A percentile compares a stretch with the other conserved stretches of the same genome.
phyloP scores from a whole-genome alignment of 2,113 vertebrate species.

The Zosterops japonicus region DNA sequence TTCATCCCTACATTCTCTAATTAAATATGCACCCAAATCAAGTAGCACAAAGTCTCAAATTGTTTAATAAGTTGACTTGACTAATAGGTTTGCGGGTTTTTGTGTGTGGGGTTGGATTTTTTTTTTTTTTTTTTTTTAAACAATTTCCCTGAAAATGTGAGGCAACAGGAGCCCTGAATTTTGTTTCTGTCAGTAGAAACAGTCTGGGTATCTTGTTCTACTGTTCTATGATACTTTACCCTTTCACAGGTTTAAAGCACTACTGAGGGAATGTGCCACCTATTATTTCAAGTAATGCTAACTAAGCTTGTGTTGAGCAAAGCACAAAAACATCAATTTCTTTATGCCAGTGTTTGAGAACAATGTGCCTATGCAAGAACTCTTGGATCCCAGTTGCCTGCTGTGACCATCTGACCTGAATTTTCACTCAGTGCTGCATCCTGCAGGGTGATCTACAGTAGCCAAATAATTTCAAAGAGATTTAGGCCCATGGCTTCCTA shows the following conservation, averaged over 20 bases:
- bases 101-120: too few species aligned
- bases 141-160: background rate
- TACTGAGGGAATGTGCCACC: background rate
- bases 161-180: background rate
- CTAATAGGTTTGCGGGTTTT: background rate
- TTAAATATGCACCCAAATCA: constrained; percentile 38
- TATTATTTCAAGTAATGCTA: background rate
- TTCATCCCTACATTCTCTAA: background rate
- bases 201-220: background rate
- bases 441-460: background rate
- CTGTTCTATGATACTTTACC: background rate
- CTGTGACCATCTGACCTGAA: constrained; percentile 23
- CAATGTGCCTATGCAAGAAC: background rate
- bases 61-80: constrained; percentile 33
- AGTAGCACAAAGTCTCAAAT: constrained; percentile 31
- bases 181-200: background rate
- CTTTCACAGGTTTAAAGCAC: background rate
- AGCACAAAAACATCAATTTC: background rate
- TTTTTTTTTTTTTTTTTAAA: background rate
- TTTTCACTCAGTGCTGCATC: background rate
- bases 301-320: background rate
- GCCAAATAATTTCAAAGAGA: background rate
- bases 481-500: background rate
- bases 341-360: background rate
- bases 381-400: background rate